Evolutionary conservation across 2,888 invertebrate species (phyloP).

Genomic region (Drosophila nr. perissopoda): DNA sequence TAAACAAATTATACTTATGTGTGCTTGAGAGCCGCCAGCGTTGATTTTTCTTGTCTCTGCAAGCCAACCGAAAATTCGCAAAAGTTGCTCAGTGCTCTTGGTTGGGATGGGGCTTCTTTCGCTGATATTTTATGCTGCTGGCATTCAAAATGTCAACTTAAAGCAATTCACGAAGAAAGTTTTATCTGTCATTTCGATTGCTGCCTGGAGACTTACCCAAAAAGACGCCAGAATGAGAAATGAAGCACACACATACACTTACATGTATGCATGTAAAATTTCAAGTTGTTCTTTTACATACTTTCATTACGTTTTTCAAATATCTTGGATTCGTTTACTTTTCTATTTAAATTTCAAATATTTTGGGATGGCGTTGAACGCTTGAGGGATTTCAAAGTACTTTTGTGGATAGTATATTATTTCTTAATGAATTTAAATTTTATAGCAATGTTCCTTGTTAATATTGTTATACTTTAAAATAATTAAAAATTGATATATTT

Average conservation of each 20-base stretch:
- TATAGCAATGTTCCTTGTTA: neutral
- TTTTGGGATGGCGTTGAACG: neutral
- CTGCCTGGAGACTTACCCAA: conserved; percentile 35
- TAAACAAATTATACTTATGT: conserved; percentile 32
- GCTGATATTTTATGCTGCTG: conserved; percentile 15
- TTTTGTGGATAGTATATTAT: neutral
- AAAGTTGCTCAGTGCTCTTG: neutral
- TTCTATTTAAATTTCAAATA: neutral
- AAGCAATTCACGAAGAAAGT: conserved; percentile 34
- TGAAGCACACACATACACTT: neutral
- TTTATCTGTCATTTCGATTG: conserved; percentile 57
- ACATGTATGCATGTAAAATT: neutral
- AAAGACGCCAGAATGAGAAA: neutral
- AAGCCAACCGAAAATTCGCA: conserved; percentile 11
- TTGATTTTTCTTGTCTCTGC: conserved; percentile 40
- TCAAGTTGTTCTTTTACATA: conserved; percentile 14
- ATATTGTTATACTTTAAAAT: neutral
- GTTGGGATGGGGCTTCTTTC: neutral
- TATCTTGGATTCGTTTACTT: conserved; percentile 24
- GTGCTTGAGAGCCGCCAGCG: conserved; percentile 22
- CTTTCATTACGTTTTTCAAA: conserved; percentile 7
- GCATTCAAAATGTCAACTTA: conserved; percentile 38
- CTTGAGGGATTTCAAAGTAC: neutral
- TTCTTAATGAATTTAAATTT: neutral
- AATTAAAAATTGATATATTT: neutral